Evolutionary conservation across 2,888 invertebrate genomes (phyloP).

Genomic region (Sphaerophoria taeniata): DNA sequence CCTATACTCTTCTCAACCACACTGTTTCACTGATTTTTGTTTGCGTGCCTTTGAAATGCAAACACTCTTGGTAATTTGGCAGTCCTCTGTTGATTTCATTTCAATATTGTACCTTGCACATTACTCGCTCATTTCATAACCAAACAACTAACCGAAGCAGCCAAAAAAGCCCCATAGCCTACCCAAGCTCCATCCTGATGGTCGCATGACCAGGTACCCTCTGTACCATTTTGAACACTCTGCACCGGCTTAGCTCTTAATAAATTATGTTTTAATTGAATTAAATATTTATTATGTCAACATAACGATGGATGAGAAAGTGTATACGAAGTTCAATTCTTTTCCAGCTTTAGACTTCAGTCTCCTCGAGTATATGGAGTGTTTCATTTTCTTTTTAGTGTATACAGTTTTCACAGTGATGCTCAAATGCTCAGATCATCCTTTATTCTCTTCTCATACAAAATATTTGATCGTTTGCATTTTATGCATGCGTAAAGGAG

Average conservation of each 20-base stretch:
- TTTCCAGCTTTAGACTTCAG: not conserved
- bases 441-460: constrained; percentile 39
- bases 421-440: constrained; percentile 24
- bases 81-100: constrained; percentile 42
- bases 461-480: constrained; percentile 49
- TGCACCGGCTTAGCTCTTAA: constrained; percentile 41
- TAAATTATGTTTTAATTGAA: constrained; percentile 72
- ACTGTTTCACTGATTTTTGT: constrained; percentile 19
- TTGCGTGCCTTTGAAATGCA: constrained; percentile 55
- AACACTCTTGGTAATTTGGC: constrained; percentile 56
- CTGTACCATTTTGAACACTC: not conserved
- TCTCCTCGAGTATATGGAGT: constrained; percentile 14
- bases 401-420: not conserved
- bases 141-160: not conserved
- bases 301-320: constrained; percentile 52
- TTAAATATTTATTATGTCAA: constrained; percentile 73
- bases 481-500: constrained; percentile 57
- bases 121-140: constrained; percentile 24
- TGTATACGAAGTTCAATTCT: constrained; percentile 69
- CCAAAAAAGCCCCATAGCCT: not conserved
- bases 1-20: not conserved
- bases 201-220: not conserved
- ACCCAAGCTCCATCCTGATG: not conserved
- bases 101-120: no score
- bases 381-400: not conserved